Percentiles rank a stretch among this genome's conserved stretches.
phyloP scores from a whole-genome alignment of 2,113 vertebrate genomes.

The Pomatostomus ruficeps region DNA sequence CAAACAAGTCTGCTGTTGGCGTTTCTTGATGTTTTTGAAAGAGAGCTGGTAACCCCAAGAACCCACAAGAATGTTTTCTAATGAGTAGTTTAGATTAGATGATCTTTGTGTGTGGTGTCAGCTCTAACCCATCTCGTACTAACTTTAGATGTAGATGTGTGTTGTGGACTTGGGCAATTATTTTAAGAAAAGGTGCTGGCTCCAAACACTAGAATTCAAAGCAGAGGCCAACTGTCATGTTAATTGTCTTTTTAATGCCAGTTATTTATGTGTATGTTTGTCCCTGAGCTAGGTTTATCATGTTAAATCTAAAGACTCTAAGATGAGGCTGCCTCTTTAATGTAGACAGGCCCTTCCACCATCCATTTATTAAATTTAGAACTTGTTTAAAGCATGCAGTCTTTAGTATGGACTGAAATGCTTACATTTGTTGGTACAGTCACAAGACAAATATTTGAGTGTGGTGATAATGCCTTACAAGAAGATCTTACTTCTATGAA shows the following conservation, averaged over 20 bases:
- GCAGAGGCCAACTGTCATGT: neutral
- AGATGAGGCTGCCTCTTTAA: neutral
- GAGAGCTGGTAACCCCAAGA: neutral
- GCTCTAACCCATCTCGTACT: neutral
- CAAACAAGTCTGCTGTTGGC: neutral
- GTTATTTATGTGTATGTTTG: neutral
- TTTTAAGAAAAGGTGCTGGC: neutral
- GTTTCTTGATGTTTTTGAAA: neutral
- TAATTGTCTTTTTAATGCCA: neutral
- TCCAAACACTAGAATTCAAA: neutral
- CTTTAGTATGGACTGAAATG: neutral
- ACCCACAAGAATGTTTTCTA: neutral
- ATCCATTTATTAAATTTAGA: neutral
- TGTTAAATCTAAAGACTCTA: neutral
- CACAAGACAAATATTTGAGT: neutral
- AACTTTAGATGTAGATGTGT: neutral
- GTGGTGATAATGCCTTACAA: neutral
- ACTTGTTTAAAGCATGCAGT: neutral
- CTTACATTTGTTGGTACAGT: neutral
- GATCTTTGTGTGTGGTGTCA: neutral
- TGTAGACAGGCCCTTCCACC: neutral
- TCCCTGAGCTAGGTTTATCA: neutral
- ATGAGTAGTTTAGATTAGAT: neutral
- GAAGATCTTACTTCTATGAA: neutral
- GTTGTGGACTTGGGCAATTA: neutral